These are phyloP conservation scores for Sphaeridia pumilis DNA, from an alignment of 2,888 invertebrate species.

Conservation along the genomic window DNA sequence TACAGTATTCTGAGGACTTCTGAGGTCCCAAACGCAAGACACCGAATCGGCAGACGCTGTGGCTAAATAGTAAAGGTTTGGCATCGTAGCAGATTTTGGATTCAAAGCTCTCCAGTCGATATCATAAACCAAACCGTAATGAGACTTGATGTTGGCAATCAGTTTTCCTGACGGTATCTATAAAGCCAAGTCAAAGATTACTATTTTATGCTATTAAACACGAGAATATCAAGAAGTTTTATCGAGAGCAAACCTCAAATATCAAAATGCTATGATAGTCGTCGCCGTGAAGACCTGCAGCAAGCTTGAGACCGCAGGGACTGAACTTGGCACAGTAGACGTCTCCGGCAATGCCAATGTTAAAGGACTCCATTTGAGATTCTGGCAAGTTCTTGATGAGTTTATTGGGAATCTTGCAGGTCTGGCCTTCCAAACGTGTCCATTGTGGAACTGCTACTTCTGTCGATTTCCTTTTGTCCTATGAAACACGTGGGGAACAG, in stretches of 20 bases:
- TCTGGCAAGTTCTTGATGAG: conserved; percentile 40
- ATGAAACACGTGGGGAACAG: not conserved
- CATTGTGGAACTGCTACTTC: conserved; percentile 38
- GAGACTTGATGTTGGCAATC: conserved; percentile 44
- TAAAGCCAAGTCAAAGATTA: conserved; percentile 1
- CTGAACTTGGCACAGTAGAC: conserved; percentile 45
- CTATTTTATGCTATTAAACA: not conserved
- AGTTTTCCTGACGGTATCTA: conserved; percentile 44
- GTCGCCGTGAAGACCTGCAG: conserved; percentile 46
- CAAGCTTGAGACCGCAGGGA: conserved; percentile 45
- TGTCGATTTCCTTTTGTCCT: conserved; percentile 4
- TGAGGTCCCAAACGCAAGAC: conserved; percentile 48
- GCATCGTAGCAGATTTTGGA: conserved; percentile 8
- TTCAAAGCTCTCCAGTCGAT: conserved; percentile 47
- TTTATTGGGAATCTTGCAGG: conserved; percentile 52
- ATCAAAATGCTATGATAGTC: conserved; percentile 44
- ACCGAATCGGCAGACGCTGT: conserved; percentile 59
- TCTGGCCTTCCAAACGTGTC: conserved; percentile 47
- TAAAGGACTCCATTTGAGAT: conserved; percentile 26
- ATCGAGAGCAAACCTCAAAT: conserved; percentile 43
- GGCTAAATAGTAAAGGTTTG: conserved; percentile 41
- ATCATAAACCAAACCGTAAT: conserved; percentile 54
- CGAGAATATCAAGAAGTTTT: not conserved
- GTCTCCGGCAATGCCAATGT: conserved; percentile 41
- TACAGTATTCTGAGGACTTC: conserved; percentile 35